Evolutionary conservation across 2,113 vertebrate species (phyloP).

Genomic region (Falcunculus frontatus): DNA sequence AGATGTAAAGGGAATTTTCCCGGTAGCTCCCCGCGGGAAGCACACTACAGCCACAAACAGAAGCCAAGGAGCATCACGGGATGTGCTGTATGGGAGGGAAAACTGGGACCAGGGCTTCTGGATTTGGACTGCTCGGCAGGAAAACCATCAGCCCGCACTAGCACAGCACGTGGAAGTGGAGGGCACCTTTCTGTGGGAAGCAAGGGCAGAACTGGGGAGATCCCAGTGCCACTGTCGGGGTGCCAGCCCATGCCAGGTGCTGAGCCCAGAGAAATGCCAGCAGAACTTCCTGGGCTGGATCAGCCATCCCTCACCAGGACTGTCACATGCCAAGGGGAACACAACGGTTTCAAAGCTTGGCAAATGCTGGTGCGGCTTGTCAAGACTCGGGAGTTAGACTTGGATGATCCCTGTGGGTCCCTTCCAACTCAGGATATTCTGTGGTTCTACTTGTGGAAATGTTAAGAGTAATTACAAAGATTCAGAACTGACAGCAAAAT

Average conservation of each 20-base stretch:
- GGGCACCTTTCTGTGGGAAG: not conserved
- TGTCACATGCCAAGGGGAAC: not conserved
- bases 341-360: not conserved
- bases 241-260: not conserved
- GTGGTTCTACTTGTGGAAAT: not conserved
- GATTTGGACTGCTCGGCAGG: not conserved
- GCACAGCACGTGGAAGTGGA: not conserved
- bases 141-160: not conserved
- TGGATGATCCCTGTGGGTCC: not conserved
- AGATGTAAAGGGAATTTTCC: not conserved
- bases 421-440: not conserved
- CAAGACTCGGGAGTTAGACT: not conserved
- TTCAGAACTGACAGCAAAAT: not conserved
- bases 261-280: not conserved
- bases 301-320: not conserved
- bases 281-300: not conserved
- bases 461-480: not conserved
- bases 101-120: not conserved
- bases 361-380: not conserved
- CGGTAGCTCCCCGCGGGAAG: fast-evolving
- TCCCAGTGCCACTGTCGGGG: fast-evolving
- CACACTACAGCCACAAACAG: not conserved
- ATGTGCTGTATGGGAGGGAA: not conserved
- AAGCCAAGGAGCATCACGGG: not conserved
- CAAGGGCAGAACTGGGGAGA: not conserved